Base-by-base conservation (phyloP, 2,888 invertebrate genomes). In the Toxonevra muliebris region DNA sequence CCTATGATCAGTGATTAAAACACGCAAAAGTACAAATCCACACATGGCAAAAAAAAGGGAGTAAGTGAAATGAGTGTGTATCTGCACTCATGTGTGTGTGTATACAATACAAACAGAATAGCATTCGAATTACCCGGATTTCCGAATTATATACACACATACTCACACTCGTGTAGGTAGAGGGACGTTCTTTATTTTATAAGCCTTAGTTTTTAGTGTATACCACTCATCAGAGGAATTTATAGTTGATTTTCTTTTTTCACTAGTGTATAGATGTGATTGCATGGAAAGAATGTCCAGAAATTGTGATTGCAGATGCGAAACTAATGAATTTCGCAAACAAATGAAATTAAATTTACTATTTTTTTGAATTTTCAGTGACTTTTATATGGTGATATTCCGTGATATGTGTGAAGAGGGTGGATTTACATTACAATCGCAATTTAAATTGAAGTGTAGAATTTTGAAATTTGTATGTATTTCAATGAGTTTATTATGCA, bases 241-340 rank as follows among this genome's bases (percentile, higher is more conserved):
- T 30, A 30, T 30, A 8, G 13, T 45, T 15, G 62, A 11, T 53
- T 55, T 43, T 17, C 15, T 15, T 40, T 15, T 13, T 9, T 19
- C 17, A 10, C 7, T 48, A 20, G 1, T 15, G 50, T 15, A 17
- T 9, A 20, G 30, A 17, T 41, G 30, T n/a, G 60, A 30, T n/a
- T 45, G 20, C n/a, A 40, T 55, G 15, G 40, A 55, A 40, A 48
- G 42, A 45, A 43, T 63, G 57, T 55, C 63, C 40, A 48, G 57
- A 55, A 30, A 55, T 55, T 55, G 63, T 63, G 40, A 40, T 63
- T 48, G 59, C 30, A 30, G 48, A 65, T 60, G 65, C 62, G 62
- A 62, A 70, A 65, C 65, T 65, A 70, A 67, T 70, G 67, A 62
- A 65, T 59, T 70, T 62, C 52, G 54, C 70, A 67, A 70, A 68